These are phyloP conservation scores for Buphagus erythrorhynchus DNA, from an alignment of 2,797 vertebrate species.

Conservation along the genomic window DNA sequence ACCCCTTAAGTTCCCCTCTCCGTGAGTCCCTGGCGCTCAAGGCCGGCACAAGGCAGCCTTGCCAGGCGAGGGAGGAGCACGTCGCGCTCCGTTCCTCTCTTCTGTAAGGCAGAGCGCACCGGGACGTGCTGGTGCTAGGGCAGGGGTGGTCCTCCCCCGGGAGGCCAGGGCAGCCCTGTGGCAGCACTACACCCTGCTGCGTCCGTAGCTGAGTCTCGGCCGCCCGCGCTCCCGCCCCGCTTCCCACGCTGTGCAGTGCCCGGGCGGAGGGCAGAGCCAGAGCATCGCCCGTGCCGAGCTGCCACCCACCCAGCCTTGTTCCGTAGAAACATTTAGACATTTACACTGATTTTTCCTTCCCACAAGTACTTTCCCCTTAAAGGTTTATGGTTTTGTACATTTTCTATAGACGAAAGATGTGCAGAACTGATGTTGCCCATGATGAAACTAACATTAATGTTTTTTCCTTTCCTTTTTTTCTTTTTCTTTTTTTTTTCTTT, in stretches of 20 bases:
- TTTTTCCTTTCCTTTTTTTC: too few species aligned
- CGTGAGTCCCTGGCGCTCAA: background rate
- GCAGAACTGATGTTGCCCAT: background rate
- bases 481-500: too few species aligned
- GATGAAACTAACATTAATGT: background rate
- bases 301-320: background rate
- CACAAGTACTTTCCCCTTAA: background rate
- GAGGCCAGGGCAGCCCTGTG: background rate
- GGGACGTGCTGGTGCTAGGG: background rate
- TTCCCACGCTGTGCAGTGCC: rapidly evolving
- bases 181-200: background rate
- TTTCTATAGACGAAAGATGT: background rate
- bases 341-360: background rate
- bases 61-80: background rate
- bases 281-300: background rate
- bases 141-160: background rate
- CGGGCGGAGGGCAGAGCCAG: background rate
- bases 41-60: background rate
- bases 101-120: background rate
- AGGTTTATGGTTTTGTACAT: background rate
- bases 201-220: background rate
- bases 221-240: background rate
- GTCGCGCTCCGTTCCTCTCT: background rate
- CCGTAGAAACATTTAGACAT: rapidly evolving
- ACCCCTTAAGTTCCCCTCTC: background rate